Evolutionary conservation across 1,140 invertebrate genomes (phyloP), one percentile per base, ranked within the genome.

Genomic region (Adoxophyes honmai): DNA sequence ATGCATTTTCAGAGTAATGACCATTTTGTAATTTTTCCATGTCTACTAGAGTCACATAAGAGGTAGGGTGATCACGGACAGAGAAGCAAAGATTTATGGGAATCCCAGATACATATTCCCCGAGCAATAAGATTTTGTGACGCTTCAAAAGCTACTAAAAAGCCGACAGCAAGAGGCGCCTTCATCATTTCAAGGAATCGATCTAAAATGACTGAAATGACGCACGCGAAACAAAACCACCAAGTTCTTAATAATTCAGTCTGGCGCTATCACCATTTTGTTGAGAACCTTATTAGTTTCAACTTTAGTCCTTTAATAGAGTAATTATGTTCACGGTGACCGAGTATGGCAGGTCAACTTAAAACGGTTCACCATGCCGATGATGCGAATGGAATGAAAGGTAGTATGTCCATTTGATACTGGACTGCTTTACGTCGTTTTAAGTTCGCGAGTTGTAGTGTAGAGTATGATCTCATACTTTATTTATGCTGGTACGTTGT

Each of bases 171-270:
- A n/a, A n/a, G n/a, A n/a, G n/a, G n/a, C n/a, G 6, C 21, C 21
- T 28, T 28, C 21, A 28, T 28, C 6, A 28, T 28, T 11, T 44
- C 16, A 21, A 44, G 15, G 16, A 11, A 21, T 21, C 21, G 21
- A 28, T 28, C 21, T 28, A 28, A 18, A 21, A 16, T 18, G 18
- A 21, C 39, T 44, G 6, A 21, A 44, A 44, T 33, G 42, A 48
- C 21, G 42, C 42, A 48, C 16, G 9, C 21, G 6, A 33, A 48
- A 48, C 11, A 48, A 33, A 48, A 48, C 42, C 42, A 33, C 42
- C 7, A 48, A 48, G 42, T 48, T 48, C n/a, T 28, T 48, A 28
- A 48, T 48, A 48, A 48, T 48, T 28, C n/a, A 15, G 39, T 16
- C 10, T n/a, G 0, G 11, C 10, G 39, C n/a, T 1, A 18, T n/a